Conservation (phyloP, 2,888 invertebrate genomes). For the Phengaris arion region DNA sequence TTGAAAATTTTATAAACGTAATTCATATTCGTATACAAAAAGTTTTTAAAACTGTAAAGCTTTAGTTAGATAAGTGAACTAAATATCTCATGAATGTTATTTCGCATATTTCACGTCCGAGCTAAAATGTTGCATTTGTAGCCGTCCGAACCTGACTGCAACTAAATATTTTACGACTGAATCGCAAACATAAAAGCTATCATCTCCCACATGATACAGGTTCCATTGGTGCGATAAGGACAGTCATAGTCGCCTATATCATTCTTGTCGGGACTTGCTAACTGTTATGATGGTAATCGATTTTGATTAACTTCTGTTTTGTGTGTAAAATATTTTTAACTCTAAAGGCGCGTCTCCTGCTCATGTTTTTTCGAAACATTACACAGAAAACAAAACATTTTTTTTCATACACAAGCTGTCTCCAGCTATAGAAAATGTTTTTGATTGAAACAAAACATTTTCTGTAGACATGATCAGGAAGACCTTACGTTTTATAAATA, state of each 20-base stretch:
- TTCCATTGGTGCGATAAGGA: background rate
- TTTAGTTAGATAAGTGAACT: background rate
- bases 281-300: background rate
- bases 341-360: background rate
- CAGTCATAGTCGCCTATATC: background rate
- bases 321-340: background rate
- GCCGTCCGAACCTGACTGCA: background rate
- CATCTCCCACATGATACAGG: background rate
- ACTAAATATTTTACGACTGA: constrained; percentile 14
- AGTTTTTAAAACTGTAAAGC: background rate
- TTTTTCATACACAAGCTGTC: too few species aligned
- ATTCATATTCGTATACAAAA: background rate
- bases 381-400: too few species aligned
- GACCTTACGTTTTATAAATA: too few species aligned
- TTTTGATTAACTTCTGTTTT: background rate
- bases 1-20: too few species aligned
- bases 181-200: background rate
- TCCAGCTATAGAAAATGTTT: too few species aligned
- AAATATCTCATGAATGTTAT: background rate
- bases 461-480: background rate
- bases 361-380: too few species aligned
- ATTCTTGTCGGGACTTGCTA: background rate
- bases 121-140: constrained; percentile 5
- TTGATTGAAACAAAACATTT: too few species aligned
- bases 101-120: constrained; percentile 3